Evolutionary conservation across 2,113 vertebrate genomes (phyloP).

Genomic region (Etheostoma cragini): DNA sequence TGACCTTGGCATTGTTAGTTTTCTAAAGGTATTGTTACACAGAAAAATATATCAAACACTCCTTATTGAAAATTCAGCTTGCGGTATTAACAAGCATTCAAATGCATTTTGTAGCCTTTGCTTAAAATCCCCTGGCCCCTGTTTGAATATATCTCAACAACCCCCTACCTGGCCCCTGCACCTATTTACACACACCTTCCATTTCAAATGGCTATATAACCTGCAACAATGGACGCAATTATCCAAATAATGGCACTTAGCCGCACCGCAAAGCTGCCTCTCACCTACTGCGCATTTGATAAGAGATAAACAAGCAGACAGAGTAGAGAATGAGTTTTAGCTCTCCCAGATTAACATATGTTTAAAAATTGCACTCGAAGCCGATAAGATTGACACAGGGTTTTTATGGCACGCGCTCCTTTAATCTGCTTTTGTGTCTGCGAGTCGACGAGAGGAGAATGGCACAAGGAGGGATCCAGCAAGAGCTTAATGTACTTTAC

Average conservation of each 20-base stretch:
- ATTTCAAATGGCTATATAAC: conserved; percentile 82
- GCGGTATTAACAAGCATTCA: conserved; percentile 58
- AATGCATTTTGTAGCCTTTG: conserved; percentile 68
- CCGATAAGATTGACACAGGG: conserved; percentile 84
- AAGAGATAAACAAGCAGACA: conserved; percentile 80
- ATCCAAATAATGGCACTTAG: conserved; percentile 86
- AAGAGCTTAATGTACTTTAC: conserved; percentile 76
- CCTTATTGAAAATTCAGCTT: conserved; percentile 71
- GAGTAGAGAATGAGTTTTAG: conserved; percentile 78
- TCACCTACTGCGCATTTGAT: conserved; percentile 83
- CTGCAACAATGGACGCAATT: conserved; percentile 84
- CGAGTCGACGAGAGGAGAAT: conserved; percentile 76
- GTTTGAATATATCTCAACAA: conserved; percentile 64
- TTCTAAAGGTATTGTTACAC: conserved; percentile 59
- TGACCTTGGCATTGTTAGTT: conserved; percentile 63
- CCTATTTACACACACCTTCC: conserved; percentile 82
- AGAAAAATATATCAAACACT: conserved; percentile 58
- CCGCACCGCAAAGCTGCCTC: conserved; percentile 73
- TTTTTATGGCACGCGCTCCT: conserved; percentile 75
- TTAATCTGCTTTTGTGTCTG: conserved; percentile 80
- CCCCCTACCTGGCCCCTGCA: conserved; percentile 72
- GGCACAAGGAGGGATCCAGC: conserved; percentile 75
- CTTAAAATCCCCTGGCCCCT: conserved; percentile 67
- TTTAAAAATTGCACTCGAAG: conserved; percentile 85
- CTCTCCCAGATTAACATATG: conserved; percentile 85